Evolutionary conservation across 2,113 vertebrate species (phyloP).

Genomic region (Psittacara wagleri): DNA sequence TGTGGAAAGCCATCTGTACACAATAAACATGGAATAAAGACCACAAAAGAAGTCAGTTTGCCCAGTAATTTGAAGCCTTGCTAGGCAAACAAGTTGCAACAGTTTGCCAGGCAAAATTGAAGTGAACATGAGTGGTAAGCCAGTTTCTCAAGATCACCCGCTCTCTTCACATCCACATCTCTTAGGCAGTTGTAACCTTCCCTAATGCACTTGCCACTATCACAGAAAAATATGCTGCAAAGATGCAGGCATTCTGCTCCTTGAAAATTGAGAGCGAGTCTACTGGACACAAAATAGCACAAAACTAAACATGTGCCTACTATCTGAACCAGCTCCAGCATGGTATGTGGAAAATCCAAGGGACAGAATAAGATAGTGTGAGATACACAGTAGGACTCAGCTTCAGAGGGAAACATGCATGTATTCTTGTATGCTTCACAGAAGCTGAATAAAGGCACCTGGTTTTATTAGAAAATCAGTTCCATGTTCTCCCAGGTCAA

Average conservation of each 20-base stretch:
- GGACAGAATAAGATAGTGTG: accelerated
- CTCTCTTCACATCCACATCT: neutral
- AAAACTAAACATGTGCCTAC: neutral
- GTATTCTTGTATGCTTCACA: neutral
- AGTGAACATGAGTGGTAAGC: neutral
- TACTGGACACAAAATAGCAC: neutral
- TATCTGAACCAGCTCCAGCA: neutral
- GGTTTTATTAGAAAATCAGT: neutral
- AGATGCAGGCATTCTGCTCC: neutral
- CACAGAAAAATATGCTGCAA: neutral
- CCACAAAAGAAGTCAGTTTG: neutral
- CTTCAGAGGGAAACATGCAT: accelerated
- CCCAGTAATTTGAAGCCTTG: neutral
- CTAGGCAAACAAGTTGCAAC: neutral
- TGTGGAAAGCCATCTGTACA: neutral
- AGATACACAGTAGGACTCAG: neutral
- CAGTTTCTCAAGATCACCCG: neutral
- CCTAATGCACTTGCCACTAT: neutral
- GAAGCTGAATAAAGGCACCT: neutral
- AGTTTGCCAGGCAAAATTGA: neutral
- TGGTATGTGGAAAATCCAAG: neutral
- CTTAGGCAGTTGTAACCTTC: neutral
- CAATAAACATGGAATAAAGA: neutral
- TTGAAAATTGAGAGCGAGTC: neutral
- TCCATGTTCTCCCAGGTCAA: neutral